phyloP scores from a whole-genome alignment of 2,888 invertebrate species.

The Mactromeris polynyma region DNA sequence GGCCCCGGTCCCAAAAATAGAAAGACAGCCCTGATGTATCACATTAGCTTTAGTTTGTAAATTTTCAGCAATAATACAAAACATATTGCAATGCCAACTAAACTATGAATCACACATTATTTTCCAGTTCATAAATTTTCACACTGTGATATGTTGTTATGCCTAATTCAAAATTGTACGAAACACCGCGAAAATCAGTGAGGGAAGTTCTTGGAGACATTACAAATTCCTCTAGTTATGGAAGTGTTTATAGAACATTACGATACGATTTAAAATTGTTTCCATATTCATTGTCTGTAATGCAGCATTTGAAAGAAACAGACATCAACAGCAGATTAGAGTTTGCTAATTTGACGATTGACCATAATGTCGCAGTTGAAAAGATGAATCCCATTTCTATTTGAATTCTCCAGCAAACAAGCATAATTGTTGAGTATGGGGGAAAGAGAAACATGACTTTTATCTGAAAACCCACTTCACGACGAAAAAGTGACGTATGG shows the following conservation, averaged over 20 bases:
- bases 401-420: conserved; percentile 33
- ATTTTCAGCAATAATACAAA: too few species aligned
- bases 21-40: too few species aligned
- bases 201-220: neutral
- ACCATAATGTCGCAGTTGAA: neutral
- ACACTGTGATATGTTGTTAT: too few species aligned
- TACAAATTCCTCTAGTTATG: neutral
- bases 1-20: too few species aligned
- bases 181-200: too few species aligned
- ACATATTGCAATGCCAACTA: too few species aligned
- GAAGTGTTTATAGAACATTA: neutral
- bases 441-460: conserved; percentile 28
- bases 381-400: conserved; percentile 37
- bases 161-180: too few species aligned
- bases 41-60: too few species aligned
- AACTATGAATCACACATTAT: too few species aligned
- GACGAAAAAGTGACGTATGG: conserved; percentile 33
- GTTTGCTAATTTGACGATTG: conserved; percentile 15
- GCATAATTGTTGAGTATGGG: conserved; percentile 37
- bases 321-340: conserved; percentile 12
- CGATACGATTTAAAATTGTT: neutral
- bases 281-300: neutral
- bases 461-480: conserved; percentile 19
- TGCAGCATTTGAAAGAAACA: conserved; percentile 11
- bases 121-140: too few species aligned